Percentiles rank a stretch among this genome's conserved stretches.
These are phyloP conservation scores for Saccostrea echinata DNA, from an alignment of 1,140 invertebrate species.

Conservation along the genomic window DNA sequence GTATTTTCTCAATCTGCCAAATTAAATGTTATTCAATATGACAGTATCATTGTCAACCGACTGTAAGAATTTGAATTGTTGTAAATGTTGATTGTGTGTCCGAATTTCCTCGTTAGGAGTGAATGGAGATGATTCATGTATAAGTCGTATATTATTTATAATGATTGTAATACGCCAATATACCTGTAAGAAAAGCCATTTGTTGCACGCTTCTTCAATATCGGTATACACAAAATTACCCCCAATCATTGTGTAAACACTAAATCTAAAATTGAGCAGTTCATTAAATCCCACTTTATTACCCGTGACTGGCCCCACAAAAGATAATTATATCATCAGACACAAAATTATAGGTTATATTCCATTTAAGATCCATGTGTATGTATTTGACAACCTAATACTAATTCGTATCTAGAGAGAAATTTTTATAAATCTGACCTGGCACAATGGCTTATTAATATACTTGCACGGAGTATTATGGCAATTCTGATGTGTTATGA, in stretches of 20 bases:
- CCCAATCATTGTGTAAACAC: not conserved
- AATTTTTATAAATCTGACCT: no score
- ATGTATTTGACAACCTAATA: not conserved
- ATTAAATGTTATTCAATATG: slow-evolving; percentile 3
- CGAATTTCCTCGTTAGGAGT: slow-evolving; percentile 1
- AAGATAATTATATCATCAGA: not conserved
- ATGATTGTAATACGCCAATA: not conserved
- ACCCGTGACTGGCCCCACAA: not conserved
- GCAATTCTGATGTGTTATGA: not conserved
- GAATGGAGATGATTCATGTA: not conserved
- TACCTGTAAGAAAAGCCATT: not conserved
- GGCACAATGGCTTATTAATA: not conserved
- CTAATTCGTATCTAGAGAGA: no score
- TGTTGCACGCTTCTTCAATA: not conserved
- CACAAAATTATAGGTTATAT: not conserved
- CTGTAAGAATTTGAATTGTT: not conserved
- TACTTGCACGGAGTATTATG: not conserved
- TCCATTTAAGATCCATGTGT: not conserved
- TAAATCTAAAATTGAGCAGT: not conserved
- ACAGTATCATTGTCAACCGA: not conserved
- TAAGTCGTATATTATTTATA: slow-evolving; percentile 1
- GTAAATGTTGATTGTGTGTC: slow-evolving; percentile 11
- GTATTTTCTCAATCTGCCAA: slow-evolving; percentile 2
- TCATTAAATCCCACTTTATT: not conserved
- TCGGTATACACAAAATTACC: not conserved